These are phyloP conservation scores for Zophobas morio DNA, from an alignment of 1,140 invertebrate species.

Conservation along the genomic window DNA sequence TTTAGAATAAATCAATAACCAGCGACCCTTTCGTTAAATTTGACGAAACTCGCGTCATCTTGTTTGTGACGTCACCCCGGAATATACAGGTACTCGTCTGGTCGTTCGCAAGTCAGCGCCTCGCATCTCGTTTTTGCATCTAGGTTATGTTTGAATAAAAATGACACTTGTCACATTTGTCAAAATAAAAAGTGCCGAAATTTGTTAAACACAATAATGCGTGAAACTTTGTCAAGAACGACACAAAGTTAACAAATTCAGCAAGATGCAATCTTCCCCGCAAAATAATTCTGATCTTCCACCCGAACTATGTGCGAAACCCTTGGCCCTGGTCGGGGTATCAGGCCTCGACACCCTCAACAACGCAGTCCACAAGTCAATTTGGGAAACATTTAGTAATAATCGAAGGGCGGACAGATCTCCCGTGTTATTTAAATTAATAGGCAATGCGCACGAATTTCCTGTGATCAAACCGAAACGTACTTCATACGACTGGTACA, in stretches of 20 bases:
- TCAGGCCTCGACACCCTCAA: conserved; percentile 87
- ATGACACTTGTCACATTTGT: too few species aligned
- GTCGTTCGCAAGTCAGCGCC: too few species aligned
- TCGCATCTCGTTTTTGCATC: too few species aligned
- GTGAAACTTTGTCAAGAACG: background rate
- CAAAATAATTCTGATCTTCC: conserved; percentile 74
- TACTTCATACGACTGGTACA: conserved; percentile 95
- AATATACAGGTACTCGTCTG: too few species aligned
- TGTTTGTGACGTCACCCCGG: too few species aligned
- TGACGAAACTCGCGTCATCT: too few species aligned
- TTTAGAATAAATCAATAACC: too few species aligned
- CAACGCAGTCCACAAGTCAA: conserved; percentile 89
- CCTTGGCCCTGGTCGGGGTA: conserved; percentile 87
- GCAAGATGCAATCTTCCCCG: conserved; percentile 21
- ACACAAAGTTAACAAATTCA: background rate
- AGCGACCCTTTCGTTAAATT: too few species aligned
- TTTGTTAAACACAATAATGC: too few species aligned
- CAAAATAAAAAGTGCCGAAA: too few species aligned
- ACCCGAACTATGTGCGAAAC: conserved; percentile 82
- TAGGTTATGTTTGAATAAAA: too few species aligned
- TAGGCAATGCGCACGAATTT: conserved; percentile 86
- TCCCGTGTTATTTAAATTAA: conserved; percentile 88
- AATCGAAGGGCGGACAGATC: conserved; percentile 85
- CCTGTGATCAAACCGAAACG: conserved; percentile 92
- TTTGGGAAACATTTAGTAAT: conserved; percentile 93